A percentile compares a stretch with the other conserved stretches of the same genome.
These are phyloP conservation scores for Amaurobius ferox DNA, from an alignment of 2,888 invertebrate genomes.

Conservation along the genomic window DNA sequence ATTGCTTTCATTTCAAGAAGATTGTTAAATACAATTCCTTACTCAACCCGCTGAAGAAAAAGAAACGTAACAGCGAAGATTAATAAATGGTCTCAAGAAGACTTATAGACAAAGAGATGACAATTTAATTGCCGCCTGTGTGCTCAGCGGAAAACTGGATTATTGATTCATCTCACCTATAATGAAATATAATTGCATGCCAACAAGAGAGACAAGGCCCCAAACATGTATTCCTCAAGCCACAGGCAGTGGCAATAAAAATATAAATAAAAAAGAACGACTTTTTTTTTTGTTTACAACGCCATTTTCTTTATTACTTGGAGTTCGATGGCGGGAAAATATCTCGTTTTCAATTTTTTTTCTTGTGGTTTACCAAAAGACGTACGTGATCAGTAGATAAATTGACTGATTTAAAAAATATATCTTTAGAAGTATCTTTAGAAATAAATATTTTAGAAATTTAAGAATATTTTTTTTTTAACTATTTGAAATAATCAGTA, in stretches of 20 bases:
- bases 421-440: neutral
- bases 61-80: neutral
- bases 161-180: conserved; percentile 38
- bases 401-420: neutral
- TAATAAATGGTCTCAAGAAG: neutral
- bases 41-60: too few species aligned
- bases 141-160: neutral
- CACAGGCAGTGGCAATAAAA: neutral
- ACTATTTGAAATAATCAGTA: too few species aligned
- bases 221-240: conserved; percentile 29
- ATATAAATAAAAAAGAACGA: neutral
- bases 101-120: too few species aligned
- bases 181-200: conserved; percentile 43
- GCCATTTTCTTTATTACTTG: conserved; percentile 4
- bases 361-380: neutral
- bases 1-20: too few species aligned
- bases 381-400: neutral
- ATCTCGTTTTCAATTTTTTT: neutral
- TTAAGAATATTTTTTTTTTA: too few species aligned
- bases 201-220: conserved; percentile 15
- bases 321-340: neutral
- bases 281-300: neutral
- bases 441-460: too few species aligned
- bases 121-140: neutral
- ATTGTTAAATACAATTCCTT: too few species aligned